Base-by-base conservation (phyloP, 2,888 invertebrate species). In the Drosophila anceps region DNA sequence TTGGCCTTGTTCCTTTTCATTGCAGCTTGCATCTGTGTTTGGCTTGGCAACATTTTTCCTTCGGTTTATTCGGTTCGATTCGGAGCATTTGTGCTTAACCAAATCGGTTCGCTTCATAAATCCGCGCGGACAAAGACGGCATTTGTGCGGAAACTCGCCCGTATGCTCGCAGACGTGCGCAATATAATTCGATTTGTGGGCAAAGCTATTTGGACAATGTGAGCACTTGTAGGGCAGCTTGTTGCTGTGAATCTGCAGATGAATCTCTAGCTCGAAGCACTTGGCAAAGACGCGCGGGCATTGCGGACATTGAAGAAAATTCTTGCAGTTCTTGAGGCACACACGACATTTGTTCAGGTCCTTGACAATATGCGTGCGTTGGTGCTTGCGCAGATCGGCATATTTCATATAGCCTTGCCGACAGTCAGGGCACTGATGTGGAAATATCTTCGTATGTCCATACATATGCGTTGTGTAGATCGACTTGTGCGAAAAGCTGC, bases 231-330 rank as follows among this genome's bases (percentile, higher is more conserved):
- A 46, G 1, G 50, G 24, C 20, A 76, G n/a, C 13, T 50, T 62
- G 18, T 69, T 37, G 18, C 62, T 73, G 24, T 73, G 73, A 5
- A 73, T 76, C 51, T 63, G 76, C 1, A 62, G 59, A 20, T 73
- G 73, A 13, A 76, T 73, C 10, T 55, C 20, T 1, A 73, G 55
- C 8, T 76, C 73, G 0, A 46, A 55, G 13, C n/a, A 12, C 0
- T 54, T 44, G 29, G 29, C 18, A 13, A 73, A 73, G n/a, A 15
- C 29, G 0, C 73, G 73, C 0, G 73, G 43, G 29, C 73, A 73
- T 5, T 59, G 46, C 8, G 73, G 63, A 24, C 73, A 73, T 20
- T 76, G 35, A 0, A 67, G 29, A 1, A 48, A 24, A 8, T 29
- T 10, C 10, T 31, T 53, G 10, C 63, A 71, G 3, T 57, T 54